Evolutionary conservation across 2,797 vertebrate species (phyloP).

Genomic region (Neomorphus geoffroyi): DNA sequence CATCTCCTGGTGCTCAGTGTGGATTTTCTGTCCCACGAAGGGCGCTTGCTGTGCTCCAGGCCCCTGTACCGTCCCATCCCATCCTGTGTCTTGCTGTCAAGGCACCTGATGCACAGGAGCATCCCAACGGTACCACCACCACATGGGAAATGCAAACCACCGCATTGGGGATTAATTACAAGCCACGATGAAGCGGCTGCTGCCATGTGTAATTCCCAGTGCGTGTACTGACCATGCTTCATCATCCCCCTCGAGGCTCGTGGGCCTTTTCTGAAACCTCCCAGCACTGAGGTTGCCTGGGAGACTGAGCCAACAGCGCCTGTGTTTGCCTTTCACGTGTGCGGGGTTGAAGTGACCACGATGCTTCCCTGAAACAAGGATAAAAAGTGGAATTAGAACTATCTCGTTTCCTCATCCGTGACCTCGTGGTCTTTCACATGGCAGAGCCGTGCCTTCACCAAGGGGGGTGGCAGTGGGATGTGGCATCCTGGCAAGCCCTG

Average conservation of each 20-base stretch:
- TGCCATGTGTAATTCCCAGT: not conserved
- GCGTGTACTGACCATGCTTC: not conserved
- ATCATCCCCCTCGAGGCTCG: not conserved
- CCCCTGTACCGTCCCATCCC: not conserved
- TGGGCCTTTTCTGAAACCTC: not conserved
- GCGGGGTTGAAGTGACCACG: not conserved
- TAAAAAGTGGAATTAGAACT: no score
- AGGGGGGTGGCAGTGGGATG: rapidly evolving
- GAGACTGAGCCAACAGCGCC: not conserved
- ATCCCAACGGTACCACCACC: not conserved
- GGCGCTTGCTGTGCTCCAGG: not conserved
- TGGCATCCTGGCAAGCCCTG: not conserved
- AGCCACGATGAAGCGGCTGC: rapidly evolving
- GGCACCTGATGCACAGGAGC: not conserved
- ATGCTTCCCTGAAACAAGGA: not conserved
- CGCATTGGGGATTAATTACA: not conserved
- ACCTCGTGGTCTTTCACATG: rapidly evolving
- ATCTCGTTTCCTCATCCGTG: rapidly evolving
- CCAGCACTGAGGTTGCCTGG: not conserved
- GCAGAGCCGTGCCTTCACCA: rapidly evolving
- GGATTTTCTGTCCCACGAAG: not conserved
- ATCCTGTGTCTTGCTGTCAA: not conserved
- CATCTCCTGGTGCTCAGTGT: not conserved
- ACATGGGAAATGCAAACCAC: not conserved
- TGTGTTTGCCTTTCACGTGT: not conserved